phyloP scores from a whole-genome alignment of 2,888 invertebrate genomes.

The Tenthredo mesomela region DNA sequence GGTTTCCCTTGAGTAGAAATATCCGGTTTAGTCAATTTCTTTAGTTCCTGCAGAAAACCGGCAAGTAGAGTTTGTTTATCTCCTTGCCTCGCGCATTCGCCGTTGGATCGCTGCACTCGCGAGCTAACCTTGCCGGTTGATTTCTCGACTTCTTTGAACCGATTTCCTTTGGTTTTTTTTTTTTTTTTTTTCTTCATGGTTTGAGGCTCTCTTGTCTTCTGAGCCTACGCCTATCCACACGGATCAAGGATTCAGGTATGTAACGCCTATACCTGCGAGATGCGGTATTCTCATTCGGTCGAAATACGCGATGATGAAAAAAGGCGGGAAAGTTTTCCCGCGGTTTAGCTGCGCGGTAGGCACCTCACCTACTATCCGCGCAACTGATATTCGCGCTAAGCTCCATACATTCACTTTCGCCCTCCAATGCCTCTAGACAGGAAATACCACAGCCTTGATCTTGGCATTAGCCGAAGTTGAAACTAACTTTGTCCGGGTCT shows the following conservation, averaged over 20 bases:
- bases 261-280: constrained; percentile 19
- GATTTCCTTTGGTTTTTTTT: constrained; percentile 15
- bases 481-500: constrained; percentile 27
- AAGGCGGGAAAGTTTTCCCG: constrained; percentile 43
- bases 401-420: constrained; percentile 23
- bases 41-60: background rate
- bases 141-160: constrained; percentile 32
- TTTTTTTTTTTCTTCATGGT: background rate
- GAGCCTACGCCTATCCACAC: constrained; percentile 27
- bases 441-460: constrained; percentile 18
- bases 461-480: constrained; percentile 9
- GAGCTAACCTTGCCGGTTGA: constrained; percentile 40
- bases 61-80: constrained; percentile 39
- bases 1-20: background rate
- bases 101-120: constrained; percentile 25
- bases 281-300: background rate
- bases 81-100: constrained; percentile 11
- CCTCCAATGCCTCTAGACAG: background rate
- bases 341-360: constrained; percentile 3
- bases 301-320: constrained; percentile 12
- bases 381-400: constrained; percentile 8
- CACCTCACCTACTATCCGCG: background rate
- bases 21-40: background rate
- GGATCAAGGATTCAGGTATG: constrained; percentile 16
- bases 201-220: constrained; percentile 6